Conservation (phyloP, 2,797 vertebrate genomes). For the Neosalanx taihuensis region DNA sequence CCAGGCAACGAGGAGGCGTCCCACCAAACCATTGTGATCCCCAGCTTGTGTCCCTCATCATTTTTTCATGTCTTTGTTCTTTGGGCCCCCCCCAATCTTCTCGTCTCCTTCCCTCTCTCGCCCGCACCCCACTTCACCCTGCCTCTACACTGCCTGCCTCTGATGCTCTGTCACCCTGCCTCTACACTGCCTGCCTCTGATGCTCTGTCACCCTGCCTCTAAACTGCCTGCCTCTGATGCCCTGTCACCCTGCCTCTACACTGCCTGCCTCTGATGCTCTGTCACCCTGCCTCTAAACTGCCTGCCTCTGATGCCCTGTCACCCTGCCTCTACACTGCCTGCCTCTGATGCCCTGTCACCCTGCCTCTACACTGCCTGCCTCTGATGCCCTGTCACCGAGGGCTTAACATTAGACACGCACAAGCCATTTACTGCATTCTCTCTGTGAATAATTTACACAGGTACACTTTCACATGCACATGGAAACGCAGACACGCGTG, state of each 20-base stretch:
- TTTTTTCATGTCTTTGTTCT: conserved; percentile 7
- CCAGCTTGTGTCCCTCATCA: conserved; percentile 55
- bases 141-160: no score
- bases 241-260: no score
- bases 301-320: no score
- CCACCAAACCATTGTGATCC: conserved; percentile 45
- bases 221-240: no score
- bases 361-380: no score
- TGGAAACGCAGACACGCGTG: background rate
- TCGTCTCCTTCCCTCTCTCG: background rate
- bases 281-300: no score
- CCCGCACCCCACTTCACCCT: background rate
- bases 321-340: background rate
- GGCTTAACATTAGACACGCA: conserved; percentile 42
- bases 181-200: no score
- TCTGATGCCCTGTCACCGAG: background rate
- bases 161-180: no score
- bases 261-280: no score
- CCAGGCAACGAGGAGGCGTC: conserved; percentile 49
- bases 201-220: no score
- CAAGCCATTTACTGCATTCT: conserved; percentile 60
- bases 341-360: no score
- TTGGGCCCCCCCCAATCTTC: background rate
- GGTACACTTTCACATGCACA: conserved; percentile 18
- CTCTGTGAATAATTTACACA: conserved; percentile 77